Percentiles rank a stretch among this genome's conserved stretches.
These are phyloP conservation scores for Amblyjoppa proteus DNA, from an alignment of 2,888 invertebrate genomes.

Conservation along the genomic window DNA sequence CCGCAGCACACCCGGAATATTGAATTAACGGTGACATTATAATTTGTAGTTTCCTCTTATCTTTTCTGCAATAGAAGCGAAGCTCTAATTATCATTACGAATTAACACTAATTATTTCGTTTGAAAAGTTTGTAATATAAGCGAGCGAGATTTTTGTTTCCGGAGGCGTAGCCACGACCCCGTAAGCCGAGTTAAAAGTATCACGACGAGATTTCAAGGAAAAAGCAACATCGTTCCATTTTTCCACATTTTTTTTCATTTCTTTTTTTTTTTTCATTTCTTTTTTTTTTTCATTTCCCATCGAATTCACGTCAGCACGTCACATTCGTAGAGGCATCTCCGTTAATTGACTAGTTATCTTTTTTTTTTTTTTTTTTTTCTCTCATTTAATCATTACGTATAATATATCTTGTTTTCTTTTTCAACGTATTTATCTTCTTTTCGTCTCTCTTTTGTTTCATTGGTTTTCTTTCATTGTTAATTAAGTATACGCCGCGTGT, in stretches of 20 bases:
- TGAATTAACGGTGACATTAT: slow-evolving; percentile 33
- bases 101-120: slow-evolving; percentile 25
- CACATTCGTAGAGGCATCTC: slow-evolving; percentile 82
- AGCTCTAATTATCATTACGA: slow-evolving; percentile 48
- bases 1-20: slow-evolving; percentile 30
- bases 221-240: slow-evolving; percentile 3
- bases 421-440: slow-evolving; percentile 68
- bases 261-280: slow-evolving; percentile 5
- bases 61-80: slow-evolving; percentile 41
- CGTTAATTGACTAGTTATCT: slow-evolving; percentile 83
- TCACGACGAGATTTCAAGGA: slow-evolving; percentile 23
- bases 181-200: slow-evolving; percentile 55
- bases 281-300: slow-evolving; percentile 34
- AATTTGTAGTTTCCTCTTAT: slow-evolving; percentile 26
- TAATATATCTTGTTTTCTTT: slow-evolving; percentile 66
- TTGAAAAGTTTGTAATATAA: slow-evolving; percentile 29
- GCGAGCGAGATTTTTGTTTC: slow-evolving; percentile 31
- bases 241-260: slow-evolving; percentile 15
- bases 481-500: slow-evolving; percentile 42
- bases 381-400: slow-evolving; percentile 55
- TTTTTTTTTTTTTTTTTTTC: slow-evolving; percentile 71
- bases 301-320: slow-evolving; percentile 69
- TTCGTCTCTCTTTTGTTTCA: slow-evolving; percentile 23
- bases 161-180: slow-evolving; percentile 51
- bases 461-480: slow-evolving; percentile 48